Conservation (phyloP, 2,888 invertebrate species). For the Apomyelois bistriatella region DNA sequence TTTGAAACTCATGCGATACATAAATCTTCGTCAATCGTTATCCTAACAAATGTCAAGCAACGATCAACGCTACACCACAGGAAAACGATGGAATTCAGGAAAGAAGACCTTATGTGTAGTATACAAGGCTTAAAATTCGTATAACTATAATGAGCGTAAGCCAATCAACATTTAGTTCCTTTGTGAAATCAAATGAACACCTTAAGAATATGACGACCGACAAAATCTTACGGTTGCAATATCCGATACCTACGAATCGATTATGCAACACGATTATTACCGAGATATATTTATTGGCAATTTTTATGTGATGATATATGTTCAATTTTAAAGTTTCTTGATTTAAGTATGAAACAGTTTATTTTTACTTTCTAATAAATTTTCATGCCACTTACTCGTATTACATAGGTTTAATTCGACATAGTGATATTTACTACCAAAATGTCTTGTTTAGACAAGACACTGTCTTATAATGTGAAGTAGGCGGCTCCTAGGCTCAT, state of each 20-base stretch:
- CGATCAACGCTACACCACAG: conserved; percentile 30
- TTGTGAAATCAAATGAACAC: conserved; percentile 31
- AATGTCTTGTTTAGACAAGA: not conserved
- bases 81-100: conserved; percentile 15
- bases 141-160: conserved; percentile 34
- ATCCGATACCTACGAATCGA: too few species aligned
- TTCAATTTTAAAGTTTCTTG: too few species aligned
- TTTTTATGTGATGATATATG: too few species aligned
- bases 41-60: conserved; percentile 45
- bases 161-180: conserved; percentile 73
- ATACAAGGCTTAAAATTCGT: conserved; percentile 23
- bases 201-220: not conserved
- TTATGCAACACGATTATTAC: too few species aligned
- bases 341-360: too few species aligned
- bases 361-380: too few species aligned
- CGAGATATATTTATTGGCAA: too few species aligned
- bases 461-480: not conserved
- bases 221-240: too few species aligned
- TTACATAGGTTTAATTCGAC: too few species aligned
- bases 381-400: too few species aligned
- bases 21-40: conserved; percentile 64
- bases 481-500: conserved; percentile 57
- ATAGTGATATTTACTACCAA: too few species aligned
- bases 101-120: conserved; percentile 31
- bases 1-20: conserved; percentile 28